Evolutionary conservation across 2,888 invertebrate species (phyloP).

Genomic region (Tryphoninae sp.): DNA sequence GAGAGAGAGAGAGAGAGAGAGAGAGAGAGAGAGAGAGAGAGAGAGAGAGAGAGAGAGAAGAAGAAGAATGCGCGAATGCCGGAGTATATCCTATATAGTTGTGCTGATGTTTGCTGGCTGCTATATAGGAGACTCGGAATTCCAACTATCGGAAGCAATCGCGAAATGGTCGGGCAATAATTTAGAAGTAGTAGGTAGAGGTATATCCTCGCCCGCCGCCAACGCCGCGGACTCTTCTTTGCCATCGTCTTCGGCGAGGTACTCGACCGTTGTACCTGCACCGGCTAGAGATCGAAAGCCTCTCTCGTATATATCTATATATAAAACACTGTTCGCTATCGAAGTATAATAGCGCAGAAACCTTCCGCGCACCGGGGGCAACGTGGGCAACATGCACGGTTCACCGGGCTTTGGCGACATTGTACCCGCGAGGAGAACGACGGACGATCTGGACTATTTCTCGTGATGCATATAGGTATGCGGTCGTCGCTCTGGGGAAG

Average conservation of each 20-base stretch:
- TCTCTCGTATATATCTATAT: constrained; percentile 32
- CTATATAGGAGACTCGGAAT: constrained; percentile 72
- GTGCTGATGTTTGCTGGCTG: constrained; percentile 66
- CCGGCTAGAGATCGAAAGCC: constrained; percentile 46
- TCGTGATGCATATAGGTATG: constrained; percentile 40
- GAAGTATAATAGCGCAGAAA: constrained; percentile 52
- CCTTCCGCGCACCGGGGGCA: constrained; percentile 27
- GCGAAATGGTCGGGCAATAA: constrained; percentile 77
- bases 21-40: constrained; percentile 14
- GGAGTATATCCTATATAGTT: constrained; percentile 69
- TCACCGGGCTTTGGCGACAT: constrained; percentile 35
- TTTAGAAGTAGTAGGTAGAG: constrained; percentile 69
- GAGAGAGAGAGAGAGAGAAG: constrained; percentile 59
- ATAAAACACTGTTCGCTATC: constrained; percentile 45
- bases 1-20: constrained; percentile 51
- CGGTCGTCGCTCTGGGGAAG: constrained; percentile 20
- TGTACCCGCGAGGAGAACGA: constrained; percentile 23
- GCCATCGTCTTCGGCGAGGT: constrained; percentile 40
- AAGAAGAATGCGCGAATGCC: constrained; percentile 67
- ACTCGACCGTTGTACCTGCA: constrained; percentile 37
- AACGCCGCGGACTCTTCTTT: constrained; percentile 61
- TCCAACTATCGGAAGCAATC: constrained; percentile 79
- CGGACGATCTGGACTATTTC: constrained; percentile 33
- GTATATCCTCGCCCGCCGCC: constrained; percentile 60
- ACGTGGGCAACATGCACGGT: constrained; percentile 34